These are phyloP conservation scores for Eupithecia insigniata DNA, from an alignment of 2,888 invertebrate genomes.

Conservation along the genomic window DNA sequence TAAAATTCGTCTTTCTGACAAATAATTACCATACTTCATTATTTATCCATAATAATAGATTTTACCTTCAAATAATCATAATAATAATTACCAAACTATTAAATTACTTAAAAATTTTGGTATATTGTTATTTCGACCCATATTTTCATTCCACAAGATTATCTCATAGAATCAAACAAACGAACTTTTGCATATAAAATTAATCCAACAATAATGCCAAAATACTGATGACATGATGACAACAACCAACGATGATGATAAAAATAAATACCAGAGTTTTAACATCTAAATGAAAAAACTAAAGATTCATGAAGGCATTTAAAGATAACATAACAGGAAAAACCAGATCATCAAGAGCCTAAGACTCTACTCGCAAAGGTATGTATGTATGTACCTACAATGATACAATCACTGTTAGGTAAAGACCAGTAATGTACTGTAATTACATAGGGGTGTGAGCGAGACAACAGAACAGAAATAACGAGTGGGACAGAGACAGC, in stretches of 20 bases:
- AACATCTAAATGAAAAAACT: background rate
- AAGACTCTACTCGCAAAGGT: background rate
- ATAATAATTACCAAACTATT: too few species aligned
- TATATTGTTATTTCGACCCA: too few species aligned
- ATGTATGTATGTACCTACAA: constrained; percentile 5
- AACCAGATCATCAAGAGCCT: constrained; percentile 20
- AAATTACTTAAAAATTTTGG: too few species aligned
- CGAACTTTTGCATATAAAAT: too few species aligned
- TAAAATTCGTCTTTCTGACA: too few species aligned
- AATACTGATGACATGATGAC: background rate
- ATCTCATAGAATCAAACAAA: too few species aligned
- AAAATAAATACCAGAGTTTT: background rate
- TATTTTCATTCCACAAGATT: too few species aligned
- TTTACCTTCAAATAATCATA: constrained; percentile 24
- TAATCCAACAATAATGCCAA: too few species aligned
- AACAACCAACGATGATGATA: background rate
- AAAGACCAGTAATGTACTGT: constrained; percentile 59
- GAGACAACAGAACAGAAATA: constrained; percentile 38
- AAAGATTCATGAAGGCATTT: background rate
- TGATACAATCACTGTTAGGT: constrained; percentile 46
- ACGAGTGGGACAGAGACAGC: constrained; percentile 48
- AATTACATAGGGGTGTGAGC: constrained; percentile 59
- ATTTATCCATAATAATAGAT: constrained; percentile 8
- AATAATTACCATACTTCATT: constrained; percentile 25
- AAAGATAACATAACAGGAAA: constrained; percentile 19